Evolutionary conservation across 2,797 vertebrate species (phyloP), one percentile per base, ranked within the genome.

Genomic region (Enteromius unitaeniatus): DNA sequence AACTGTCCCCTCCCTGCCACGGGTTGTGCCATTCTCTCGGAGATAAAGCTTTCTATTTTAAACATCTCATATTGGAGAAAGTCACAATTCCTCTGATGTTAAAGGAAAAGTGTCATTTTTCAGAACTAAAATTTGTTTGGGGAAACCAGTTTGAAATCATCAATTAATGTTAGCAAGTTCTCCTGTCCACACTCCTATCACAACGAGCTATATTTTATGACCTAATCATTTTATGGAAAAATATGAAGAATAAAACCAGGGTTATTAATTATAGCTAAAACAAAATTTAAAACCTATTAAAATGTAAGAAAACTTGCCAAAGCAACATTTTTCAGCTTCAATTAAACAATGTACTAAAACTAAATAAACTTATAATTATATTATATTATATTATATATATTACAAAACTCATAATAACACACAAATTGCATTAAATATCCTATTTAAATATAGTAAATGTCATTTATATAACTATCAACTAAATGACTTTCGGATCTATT

Each of bases 1-100:
- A 26, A 47, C 26, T 1, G 10, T 47, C 37, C 62, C 62, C 26
- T 58, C 60, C 42, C 23, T 37, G 21, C 58, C 28, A 78, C 19
- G 51, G 70, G 78, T 78, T 42, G 55, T 60, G n/a, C 51, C 42
- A 10, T 60, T 55, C 21, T 80, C 34, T 70, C 28, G 37, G 53
- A 81, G 51, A 81, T 75, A 40, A 80, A 47, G 55, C 49, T 45
- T 58, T 14, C 76, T 55, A 75, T 58, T 45, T 28, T 74, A 17
- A 82, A 42, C 4, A 51, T 75, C 69, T 37, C 8, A 14, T 49
- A 34, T 28, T 11, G 42, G 21, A 58, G 1, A 70, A 17, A 55
- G n/a, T 13, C 8, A 40, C 45, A 58, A 62, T 19, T 34, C 51
- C 37, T 81, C 42, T 67, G 53, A 34, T 17, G 13, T 62, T 49